Conservation (phyloP, 1,140 invertebrate genomes). For the Caerostris extrusa region DNA sequence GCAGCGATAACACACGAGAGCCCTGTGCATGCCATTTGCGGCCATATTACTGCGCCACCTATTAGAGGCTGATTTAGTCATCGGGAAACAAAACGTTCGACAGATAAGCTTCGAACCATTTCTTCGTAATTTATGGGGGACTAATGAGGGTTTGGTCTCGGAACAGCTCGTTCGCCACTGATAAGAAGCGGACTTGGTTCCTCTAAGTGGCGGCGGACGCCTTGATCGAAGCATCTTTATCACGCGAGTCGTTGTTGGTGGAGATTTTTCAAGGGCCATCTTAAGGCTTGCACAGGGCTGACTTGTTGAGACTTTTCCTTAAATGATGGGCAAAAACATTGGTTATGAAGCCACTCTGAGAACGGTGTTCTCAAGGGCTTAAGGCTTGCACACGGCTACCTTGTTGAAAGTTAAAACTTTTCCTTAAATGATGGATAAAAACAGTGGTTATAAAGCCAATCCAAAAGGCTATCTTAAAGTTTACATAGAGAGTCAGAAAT, state of each 20-base stretch:
- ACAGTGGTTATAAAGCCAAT: too few species aligned
- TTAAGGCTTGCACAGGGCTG: too few species aligned
- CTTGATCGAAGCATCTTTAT: background rate
- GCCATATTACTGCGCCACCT: background rate
- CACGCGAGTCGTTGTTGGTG: background rate
- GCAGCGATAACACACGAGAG: slow-evolving; percentile 35
- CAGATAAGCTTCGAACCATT: slow-evolving; percentile 52
- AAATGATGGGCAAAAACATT: too few species aligned
- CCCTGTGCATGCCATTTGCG: background rate
- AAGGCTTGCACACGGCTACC: too few species aligned
- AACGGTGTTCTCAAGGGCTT: too few species aligned
- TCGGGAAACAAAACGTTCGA: slow-evolving; percentile 44
- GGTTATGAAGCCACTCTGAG: too few species aligned
- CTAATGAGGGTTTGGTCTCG: slow-evolving; percentile 38
- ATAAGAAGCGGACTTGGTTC: background rate
- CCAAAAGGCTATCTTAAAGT: too few species aligned
- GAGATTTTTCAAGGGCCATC: too few species aligned
- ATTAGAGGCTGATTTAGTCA: slow-evolving; percentile 56
- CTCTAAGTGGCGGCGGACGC: background rate
- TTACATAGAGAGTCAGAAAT: too few species aligned
- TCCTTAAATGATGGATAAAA: too few species aligned
- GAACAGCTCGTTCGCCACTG: background rate
- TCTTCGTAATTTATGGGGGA: slow-evolving; percentile 64
- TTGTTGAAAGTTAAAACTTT: too few species aligned
- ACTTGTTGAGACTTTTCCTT: too few species aligned